Base-by-base conservation (phyloP, 2,113 vertebrate genomes). In the Pithys albifrons region DNA sequence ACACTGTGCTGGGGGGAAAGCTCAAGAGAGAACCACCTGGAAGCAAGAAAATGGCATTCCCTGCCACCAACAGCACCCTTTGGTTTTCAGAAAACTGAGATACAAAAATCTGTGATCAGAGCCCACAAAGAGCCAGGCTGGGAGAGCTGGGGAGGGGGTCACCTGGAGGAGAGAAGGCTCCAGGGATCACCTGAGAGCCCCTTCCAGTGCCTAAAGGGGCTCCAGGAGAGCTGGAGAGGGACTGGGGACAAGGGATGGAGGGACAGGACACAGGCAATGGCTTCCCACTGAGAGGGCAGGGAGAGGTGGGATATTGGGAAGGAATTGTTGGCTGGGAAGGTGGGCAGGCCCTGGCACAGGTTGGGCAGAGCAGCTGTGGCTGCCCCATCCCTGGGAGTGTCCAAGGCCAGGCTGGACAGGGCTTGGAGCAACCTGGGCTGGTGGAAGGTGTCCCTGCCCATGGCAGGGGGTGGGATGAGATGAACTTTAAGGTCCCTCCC, bases 361-460 rank as follows among this genome's bases (percentile, higher is more conserved):
- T 2, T 51, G 24, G 7, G 12, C 87, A 74, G 46, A 54, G 54
- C 1, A 69, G 54, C 33, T 75, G 54, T n/a, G 87, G 65, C 22
- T 71, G 55, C 18, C 20, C 64, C 72, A 62, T 57, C 35, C 31
- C 49, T 84, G 88, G 31, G 0, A 51, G 7, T 37, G 43, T 1
- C 43, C 65, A 4, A 64, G 27, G 19, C 22, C 49, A 51, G 57
- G 49, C 0, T 77, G 28, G 55, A 76, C 0, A 0, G n/a, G n/a
- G 27, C 2, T 51, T 51, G 61, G 52, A 74, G 39, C 14, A 24
- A 0, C 3, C 28, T 82, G 62, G 54, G 62, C 5, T 0, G 1
- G 24, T 29, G 61, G 39, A 0, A 39, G 5, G 19, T n/a, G 77
- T 46, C 45, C 69, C 45, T 58, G 59, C 13, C n/a, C 67, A 16